Evolutionary conservation across 2,888 invertebrate genomes (phyloP).

Genomic region (Agrotis segetum): DNA sequence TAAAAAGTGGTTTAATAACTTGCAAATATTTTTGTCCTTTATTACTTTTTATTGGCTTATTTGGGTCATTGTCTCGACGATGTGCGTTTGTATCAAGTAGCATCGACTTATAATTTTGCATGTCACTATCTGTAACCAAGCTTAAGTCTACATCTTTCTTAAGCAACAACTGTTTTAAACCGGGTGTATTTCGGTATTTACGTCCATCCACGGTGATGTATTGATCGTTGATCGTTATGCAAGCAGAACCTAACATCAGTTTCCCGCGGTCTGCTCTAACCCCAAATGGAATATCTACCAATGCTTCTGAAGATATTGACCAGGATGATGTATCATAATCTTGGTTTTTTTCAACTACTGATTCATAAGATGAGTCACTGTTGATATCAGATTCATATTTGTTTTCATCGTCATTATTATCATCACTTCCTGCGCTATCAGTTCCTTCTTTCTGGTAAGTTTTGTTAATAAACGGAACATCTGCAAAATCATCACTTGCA

Average conservation of each 20-base stretch:
- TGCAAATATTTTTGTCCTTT: neutral
- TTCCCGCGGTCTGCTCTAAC: neutral
- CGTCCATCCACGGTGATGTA: no score
- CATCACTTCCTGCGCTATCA: no score
- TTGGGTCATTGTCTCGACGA: neutral
- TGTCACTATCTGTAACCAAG: neutral
- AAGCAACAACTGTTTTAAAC: no score
- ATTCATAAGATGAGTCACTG: neutral
- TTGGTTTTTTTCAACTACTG: neutral
- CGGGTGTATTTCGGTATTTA: neutral
- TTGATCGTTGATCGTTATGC: constrained; percentile 2
- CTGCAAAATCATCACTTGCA: no score
- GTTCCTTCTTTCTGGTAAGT: no score
- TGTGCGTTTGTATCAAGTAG: constrained; percentile 3
- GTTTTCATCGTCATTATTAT: neutral
- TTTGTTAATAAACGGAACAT: no score
- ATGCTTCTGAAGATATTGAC: constrained; percentile 4
- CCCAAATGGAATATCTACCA: neutral
- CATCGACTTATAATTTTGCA: neutral
- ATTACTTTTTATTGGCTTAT: constrained; percentile 17
- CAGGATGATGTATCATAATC: neutral
- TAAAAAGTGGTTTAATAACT: neutral
- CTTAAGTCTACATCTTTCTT: no score
- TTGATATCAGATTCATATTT: neutral
- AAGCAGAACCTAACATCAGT: constrained; percentile 11